These are phyloP conservation scores for Globia sparganii DNA, from an alignment of 2,888 invertebrate genomes.

Conservation along the genomic window DNA sequence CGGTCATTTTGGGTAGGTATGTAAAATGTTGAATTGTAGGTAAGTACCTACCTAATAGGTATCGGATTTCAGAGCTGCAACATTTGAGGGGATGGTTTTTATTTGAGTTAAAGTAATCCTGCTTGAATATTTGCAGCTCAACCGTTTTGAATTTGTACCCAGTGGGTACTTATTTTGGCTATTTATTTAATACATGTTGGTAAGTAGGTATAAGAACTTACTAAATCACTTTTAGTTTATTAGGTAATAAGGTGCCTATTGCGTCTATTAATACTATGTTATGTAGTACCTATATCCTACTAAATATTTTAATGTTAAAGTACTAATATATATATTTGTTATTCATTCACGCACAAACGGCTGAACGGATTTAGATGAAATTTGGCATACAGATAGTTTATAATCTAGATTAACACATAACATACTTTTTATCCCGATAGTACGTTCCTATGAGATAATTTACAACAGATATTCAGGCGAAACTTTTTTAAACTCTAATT, in stretches of 20 bases:
- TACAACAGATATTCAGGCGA: too few species aligned
- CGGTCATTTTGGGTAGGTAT: conserved; percentile 10
- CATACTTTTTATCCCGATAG: too few species aligned
- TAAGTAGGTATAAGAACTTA: neutral
- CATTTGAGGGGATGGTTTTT: conserved; percentile 23
- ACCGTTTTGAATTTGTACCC: neutral
- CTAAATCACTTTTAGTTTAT: neutral
- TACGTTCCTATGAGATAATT: too few species aligned
- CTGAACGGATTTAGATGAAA: neutral
- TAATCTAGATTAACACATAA: too few species aligned
- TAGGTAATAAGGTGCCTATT: neutral
- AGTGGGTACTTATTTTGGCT: too few species aligned
- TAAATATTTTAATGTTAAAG: neutral
- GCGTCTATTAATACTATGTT: neutral
- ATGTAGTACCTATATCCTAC: neutral
- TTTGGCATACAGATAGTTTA: too few species aligned
- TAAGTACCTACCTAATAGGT: too few species aligned
- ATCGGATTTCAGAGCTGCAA: neutral
- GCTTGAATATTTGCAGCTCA: neutral
- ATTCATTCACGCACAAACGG: neutral
- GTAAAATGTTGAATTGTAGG: conserved; percentile 36
- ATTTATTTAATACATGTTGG: too few species aligned
- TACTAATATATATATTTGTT: neutral
- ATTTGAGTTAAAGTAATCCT: neutral
- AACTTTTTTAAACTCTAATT: too few species aligned